Conservation (phyloP, 2,888 invertebrate genomes). For the Caenorhabditis afra region DNA sequence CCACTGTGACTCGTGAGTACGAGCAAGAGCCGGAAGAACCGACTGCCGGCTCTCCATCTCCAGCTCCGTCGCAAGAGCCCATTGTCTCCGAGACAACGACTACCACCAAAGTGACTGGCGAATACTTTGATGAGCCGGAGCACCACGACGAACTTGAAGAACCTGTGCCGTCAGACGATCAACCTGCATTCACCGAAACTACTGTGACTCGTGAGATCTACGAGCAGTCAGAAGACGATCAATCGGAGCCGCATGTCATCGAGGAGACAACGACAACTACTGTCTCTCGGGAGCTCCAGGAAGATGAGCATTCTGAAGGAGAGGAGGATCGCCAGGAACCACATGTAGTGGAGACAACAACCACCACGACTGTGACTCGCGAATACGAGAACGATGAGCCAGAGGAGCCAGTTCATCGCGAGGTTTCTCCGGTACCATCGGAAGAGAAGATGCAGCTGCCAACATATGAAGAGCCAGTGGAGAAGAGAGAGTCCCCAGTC, state of each 20-base stretch:
- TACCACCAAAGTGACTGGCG: background rate
- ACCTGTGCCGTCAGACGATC: constrained; percentile 2
- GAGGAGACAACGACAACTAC: constrained; percentile 44
- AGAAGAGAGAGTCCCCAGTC: too few species aligned
- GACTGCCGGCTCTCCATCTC: background rate
- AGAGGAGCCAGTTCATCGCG: background rate
- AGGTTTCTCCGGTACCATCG: background rate
- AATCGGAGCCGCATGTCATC: background rate
- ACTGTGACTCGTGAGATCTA: constrained; percentile 35
- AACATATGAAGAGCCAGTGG: background rate
- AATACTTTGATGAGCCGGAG: background rate
- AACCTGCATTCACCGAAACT: constrained; percentile 3
- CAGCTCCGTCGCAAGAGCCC: background rate
- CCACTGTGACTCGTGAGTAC: constrained; percentile 7
- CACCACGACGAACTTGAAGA: constrained; percentile 1
- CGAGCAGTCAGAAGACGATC: constrained; percentile 20
- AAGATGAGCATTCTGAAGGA: background rate
- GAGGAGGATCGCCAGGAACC: background rate
- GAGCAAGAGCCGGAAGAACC: constrained; percentile 16
- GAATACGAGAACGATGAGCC: constrained; percentile 8
- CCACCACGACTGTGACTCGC: constrained; percentile 11
- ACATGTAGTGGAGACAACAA: constrained; percentile 12
- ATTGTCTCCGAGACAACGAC: too few species aligned
- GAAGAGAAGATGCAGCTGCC: background rate
- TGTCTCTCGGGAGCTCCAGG: constrained; percentile 20